Evolutionary conservation across 2,888 invertebrate genomes (phyloP).

Genomic region (Entomobrya proxima): DNA sequence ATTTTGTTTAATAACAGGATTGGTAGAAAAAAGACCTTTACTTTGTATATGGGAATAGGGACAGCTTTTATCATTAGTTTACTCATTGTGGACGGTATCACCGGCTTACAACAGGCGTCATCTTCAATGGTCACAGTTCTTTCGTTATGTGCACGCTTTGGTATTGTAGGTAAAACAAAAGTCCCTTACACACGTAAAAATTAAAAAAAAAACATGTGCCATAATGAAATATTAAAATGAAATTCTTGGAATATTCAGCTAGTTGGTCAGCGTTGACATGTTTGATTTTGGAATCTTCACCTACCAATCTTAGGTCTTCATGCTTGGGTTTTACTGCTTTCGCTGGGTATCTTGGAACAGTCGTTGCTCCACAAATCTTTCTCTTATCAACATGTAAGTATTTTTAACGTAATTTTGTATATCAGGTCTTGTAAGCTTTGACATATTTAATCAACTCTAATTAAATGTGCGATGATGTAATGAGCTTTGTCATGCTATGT

Average conservation of each 20-base stretch:
- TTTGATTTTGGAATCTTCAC: constrained; percentile 66
- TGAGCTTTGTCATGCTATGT: too few relatives aligned
- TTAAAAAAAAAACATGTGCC: too few relatives aligned
- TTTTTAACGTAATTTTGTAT: neutral
- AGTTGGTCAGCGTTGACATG: constrained; percentile 67
- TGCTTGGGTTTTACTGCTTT: constrained; percentile 67
- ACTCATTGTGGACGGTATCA: constrained; percentile 45
- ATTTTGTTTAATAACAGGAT: constrained; percentile 65
- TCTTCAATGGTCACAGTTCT: constrained; percentile 53
- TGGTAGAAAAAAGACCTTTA: constrained; percentile 68
- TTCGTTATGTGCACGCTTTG: constrained; percentile 62
- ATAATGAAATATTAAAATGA: too few relatives aligned
- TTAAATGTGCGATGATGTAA: too few relatives aligned
- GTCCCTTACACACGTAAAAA: too few relatives aligned
- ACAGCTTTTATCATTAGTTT: constrained; percentile 64
- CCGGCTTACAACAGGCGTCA: constrained; percentile 42
- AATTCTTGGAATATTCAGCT: too few relatives aligned
- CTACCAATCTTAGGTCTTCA: constrained; percentile 66
- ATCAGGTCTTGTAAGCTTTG: too few relatives aligned
- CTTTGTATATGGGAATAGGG: constrained; percentile 63
- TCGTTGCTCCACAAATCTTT: constrained; percentile 68
- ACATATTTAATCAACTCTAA: neutral
- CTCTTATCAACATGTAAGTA: constrained; percentile 46
- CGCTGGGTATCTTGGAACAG: constrained; percentile 64
- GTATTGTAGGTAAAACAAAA: too few relatives aligned